Conservation (phyloP, 2,888 invertebrate genomes). For the Heliconius sara region DNA sequence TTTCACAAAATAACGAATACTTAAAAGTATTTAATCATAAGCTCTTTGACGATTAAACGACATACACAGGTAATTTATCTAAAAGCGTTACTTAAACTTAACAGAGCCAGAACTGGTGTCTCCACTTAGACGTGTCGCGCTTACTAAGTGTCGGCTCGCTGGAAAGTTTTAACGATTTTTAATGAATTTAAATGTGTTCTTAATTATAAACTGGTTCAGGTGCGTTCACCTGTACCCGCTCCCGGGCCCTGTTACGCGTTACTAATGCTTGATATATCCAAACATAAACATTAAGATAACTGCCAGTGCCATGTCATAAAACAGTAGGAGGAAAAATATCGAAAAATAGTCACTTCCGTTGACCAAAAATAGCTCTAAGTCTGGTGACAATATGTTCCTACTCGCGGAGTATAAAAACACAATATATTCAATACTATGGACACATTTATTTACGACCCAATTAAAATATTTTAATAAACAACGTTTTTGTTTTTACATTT, state of each 20-base stretch:
- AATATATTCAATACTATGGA: constrained; percentile 7
- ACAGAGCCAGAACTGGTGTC: constrained; percentile 53
- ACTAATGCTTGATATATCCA: constrained; percentile 45
- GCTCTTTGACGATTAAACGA: constrained; percentile 35
- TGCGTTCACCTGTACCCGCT: constrained; percentile 66
- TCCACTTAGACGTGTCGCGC: constrained; percentile 54
- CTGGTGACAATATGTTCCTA: constrained; percentile 14
- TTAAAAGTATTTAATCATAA: constrained; percentile 26
- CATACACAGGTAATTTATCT: constrained; percentile 41
- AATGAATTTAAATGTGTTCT: constrained; percentile 82
- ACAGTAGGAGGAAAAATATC: constrained; percentile 43
- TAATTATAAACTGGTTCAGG: constrained; percentile 80
- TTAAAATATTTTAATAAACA: constrained; percentile 24
- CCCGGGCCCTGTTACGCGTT: constrained; percentile 46
- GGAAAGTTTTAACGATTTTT: constrained; percentile 77
- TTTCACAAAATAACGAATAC: background rate
- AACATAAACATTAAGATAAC: constrained; percentile 41
- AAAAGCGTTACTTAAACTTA: constrained; percentile 40
- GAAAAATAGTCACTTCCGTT: constrained; percentile 37
- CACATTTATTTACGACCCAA: constrained; percentile 26
- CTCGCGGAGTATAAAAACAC: constrained; percentile 5
- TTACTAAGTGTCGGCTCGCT: constrained; percentile 48
- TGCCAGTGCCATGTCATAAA: constrained; percentile 45
- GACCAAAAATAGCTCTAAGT: constrained; percentile 29
- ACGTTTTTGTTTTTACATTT: constrained; percentile 16